Evolutionary conservation across 2,888 invertebrate species (phyloP), one percentile per base, ranked within the genome.

Genomic region (Clivina fossor): DNA sequence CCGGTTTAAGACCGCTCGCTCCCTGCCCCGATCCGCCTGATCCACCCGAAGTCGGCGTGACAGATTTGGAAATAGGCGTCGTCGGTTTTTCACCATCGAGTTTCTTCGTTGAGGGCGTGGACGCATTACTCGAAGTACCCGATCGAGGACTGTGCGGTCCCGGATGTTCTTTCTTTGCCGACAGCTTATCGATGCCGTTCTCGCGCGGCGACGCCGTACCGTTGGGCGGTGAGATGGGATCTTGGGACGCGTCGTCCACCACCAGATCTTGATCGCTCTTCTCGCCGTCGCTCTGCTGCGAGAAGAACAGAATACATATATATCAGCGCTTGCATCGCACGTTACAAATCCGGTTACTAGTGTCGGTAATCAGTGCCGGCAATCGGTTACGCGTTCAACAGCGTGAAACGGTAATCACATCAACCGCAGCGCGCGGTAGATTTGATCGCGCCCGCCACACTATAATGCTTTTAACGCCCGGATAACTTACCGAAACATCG

Each of bases 231-330:
- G 91, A 90, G 47, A 86, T 84, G 4, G 90, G 90, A 68, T 92
- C 93, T 76, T 94, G 93, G 63, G 91, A 92, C 47, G 93, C 93
- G 67, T 92, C 95, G 74, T 96, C 96, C 19, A 96, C 95, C 59
- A 96, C 95, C 65, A 96, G 76, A 71, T 95, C 94, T 78, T 93
- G 90, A 70, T 93, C 92, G 69, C 87, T 88, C 72, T 90, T 90
- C 70, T 89, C 90, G 53, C 87, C 89, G 71, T 90, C 89, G 71
- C 86, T 88, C 68, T 87, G 87, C 84, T 85, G 75, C 60, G 75
- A 67, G 33, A 26, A 54, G 46, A 54, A 11, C 33, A 32, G 44
- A 40, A 51, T 37, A n/a, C n/a, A n/a, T n/a, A n/a, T n/a, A n/a
- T n/a, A n/a, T n/a, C n/a, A n/a, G n/a, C n/a, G n/a, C n/a, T n/a